A percentile compares a stretch with the other conserved stretches of the same genome.
phyloP scores from a whole-genome alignment of 2,113 vertebrate genomes.

The Tychaedon coryphoeus region DNA sequence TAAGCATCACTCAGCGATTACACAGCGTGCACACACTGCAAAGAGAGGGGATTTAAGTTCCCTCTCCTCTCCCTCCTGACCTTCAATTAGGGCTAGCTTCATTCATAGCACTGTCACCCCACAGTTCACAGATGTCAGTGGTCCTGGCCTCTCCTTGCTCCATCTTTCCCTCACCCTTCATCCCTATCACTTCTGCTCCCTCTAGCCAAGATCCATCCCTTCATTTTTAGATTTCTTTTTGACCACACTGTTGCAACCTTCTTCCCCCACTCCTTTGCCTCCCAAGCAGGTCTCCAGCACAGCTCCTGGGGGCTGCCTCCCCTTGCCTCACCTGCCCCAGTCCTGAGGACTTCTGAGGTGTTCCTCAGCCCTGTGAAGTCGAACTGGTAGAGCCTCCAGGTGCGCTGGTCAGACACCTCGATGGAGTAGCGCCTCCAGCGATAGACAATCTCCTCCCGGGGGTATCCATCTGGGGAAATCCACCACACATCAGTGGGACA shows the following conservation, averaged over 20 bases:
- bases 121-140: not conserved
- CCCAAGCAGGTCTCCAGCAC: not conserved
- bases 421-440: slow-evolving; percentile 77
- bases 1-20: not conserved
- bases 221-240: not conserved
- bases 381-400: slow-evolving; percentile 82
- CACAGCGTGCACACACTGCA: not conserved
- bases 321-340: slow-evolving; percentile 68
- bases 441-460: slow-evolving; percentile 72
- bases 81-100: not conserved
- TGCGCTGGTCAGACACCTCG: slow-evolving; percentile 73
- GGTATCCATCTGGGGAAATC: slow-evolving; percentile 73
- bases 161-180: not conserved
- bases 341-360: slow-evolving; percentile 69
- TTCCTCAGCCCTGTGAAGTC: slow-evolving; percentile 77
- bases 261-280: not conserved
- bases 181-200: not conserved
- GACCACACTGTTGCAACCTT: not conserved
- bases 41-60: not conserved
- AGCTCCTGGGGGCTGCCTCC: not conserved
- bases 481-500: not conserved
- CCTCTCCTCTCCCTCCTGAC: not conserved
- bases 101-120: not conserved
- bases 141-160: not conserved
- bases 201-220: not conserved